These are phyloP conservation scores for Malurus cyaneus DNA, from an alignment of 2,113 vertebrate genomes.

Conservation along the genomic window DNA sequence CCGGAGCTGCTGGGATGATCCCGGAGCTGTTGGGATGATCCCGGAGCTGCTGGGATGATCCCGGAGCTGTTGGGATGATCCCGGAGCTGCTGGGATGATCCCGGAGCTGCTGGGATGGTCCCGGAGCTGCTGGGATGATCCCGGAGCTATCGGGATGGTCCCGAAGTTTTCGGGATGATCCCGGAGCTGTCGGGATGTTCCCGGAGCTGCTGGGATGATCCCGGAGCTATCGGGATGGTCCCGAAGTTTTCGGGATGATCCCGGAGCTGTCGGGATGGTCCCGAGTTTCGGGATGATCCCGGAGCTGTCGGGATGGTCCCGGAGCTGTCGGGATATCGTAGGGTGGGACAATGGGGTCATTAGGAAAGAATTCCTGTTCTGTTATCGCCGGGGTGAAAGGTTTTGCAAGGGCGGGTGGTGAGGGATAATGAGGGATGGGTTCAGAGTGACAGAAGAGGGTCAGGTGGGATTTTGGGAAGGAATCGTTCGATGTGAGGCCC, in stretches of 20 bases:
- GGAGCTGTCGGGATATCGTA: background rate
- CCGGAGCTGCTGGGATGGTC: too few relatives aligned
- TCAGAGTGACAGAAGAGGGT: too few relatives aligned
- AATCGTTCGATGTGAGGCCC: background rate
- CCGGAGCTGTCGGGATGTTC: rapidly evolving
- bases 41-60: background rate
- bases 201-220: background rate
- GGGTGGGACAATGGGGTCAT: background rate
- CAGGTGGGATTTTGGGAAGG: background rate
- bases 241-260: background rate
- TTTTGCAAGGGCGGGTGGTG: background rate
- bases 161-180: background rate
- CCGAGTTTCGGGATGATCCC: too few relatives aligned
- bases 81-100: rapidly evolving
- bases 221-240: rapidly evolving
- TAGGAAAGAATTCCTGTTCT: background rate
- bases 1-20: rapidly evolving
- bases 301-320: too few relatives aligned
- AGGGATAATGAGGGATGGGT: background rate
- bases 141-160: too few relatives aligned
- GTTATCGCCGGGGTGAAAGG: too few relatives aligned
- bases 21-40: background rate
- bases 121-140: rapidly evolving
- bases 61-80: too few relatives aligned
- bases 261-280: rapidly evolving